These are phyloP conservation scores for Zelleria hepariella DNA, from an alignment of 2,888 invertebrate species.

Conservation along the genomic window DNA sequence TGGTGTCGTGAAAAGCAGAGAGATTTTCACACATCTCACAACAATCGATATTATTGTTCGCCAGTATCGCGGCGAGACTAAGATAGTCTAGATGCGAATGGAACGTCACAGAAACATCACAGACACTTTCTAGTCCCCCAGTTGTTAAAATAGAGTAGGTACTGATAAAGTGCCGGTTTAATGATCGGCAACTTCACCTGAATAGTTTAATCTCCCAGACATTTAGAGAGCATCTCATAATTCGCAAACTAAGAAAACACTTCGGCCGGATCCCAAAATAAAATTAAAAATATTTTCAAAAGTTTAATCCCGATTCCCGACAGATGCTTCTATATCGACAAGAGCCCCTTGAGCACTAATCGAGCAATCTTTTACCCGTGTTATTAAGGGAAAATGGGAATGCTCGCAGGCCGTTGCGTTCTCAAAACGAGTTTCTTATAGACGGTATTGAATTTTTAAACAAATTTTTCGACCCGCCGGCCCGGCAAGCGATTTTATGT, in stretches of 20 bases:
- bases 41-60: no score
- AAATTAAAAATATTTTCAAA: slow-evolving; percentile 8
- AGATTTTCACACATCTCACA: no score
- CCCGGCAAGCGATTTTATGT: slow-evolving; percentile 47
- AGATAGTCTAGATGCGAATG: no score
- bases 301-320: slow-evolving; percentile 30
- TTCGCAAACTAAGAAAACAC: neutral
- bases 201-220: no score
- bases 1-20: no score
- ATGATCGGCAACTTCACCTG: no score
- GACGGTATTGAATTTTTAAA: slow-evolving; percentile 68
- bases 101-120: no score
- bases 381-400: slow-evolving; percentile 66
- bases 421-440: slow-evolving; percentile 61
- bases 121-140: no score
- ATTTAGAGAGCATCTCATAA: neutral
- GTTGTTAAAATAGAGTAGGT: no score
- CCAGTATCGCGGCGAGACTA: no score
- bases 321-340: slow-evolving; percentile 34
- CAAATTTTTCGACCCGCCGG: slow-evolving; percentile 58
- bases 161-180: no score
- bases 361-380: slow-evolving; percentile 62
- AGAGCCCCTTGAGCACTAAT: slow-evolving; percentile 56
- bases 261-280: neutral
- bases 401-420: slow-evolving; percentile 66